Conservation (phyloP, 1,140 invertebrate species). For the Argopecten irradians region DNA sequence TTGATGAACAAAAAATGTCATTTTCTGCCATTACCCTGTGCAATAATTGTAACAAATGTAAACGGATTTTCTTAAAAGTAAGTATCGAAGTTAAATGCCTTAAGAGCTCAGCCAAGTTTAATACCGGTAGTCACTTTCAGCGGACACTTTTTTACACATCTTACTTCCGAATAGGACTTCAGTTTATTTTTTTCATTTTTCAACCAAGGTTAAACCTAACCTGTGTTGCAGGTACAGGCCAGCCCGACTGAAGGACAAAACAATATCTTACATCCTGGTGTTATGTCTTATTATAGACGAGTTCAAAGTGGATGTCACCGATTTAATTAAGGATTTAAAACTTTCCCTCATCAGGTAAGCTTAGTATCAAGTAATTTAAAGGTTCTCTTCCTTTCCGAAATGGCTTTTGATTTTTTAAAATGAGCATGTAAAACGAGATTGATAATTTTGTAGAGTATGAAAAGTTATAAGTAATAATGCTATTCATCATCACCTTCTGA, state of each 20-base stretch:
- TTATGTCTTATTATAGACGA: constrained; percentile 56
- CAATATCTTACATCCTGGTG: constrained; percentile 58
- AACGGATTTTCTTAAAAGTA: too few relatives aligned
- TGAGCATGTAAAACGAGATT: not conserved
- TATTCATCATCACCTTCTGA: not conserved
- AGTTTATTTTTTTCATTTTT: too few relatives aligned
- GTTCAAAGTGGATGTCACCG: constrained; percentile 45
- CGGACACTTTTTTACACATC: too few relatives aligned
- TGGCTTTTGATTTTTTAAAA: not conserved
- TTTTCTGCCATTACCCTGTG: too few relatives aligned
- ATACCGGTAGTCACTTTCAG: too few relatives aligned
- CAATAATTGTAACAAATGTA: too few relatives aligned
- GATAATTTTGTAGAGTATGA: not conserved
- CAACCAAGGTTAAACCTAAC: too few relatives aligned
- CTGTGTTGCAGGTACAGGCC: constrained; percentile 52
- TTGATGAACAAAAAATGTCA: too few relatives aligned
- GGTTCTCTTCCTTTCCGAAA: too few relatives aligned
- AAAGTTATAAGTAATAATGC: not conserved
- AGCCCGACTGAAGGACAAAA: constrained; percentile 58
- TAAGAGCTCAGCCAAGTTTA: too few relatives aligned
- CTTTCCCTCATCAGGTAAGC: constrained; percentile 47
- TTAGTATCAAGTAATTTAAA: not conserved
- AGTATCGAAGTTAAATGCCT: too few relatives aligned
- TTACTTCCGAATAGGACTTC: too few relatives aligned
- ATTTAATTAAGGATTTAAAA: constrained; percentile 56